Evolutionary conservation across 2,888 invertebrate genomes (phyloP), one percentile per base, ranked within the genome.

Genomic region (Chelonus formosanus): DNA sequence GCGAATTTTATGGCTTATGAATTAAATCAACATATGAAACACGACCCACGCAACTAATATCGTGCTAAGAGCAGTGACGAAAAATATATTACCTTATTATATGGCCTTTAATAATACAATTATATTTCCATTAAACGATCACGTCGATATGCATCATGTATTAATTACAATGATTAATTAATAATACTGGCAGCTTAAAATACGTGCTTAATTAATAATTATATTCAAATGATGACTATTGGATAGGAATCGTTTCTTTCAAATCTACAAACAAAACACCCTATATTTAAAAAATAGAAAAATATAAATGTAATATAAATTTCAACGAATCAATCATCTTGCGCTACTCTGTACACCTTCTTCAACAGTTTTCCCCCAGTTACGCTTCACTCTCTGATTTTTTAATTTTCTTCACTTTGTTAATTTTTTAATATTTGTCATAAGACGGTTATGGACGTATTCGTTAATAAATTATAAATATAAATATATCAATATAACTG

Each of bases 121-220:
- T 6, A 48, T 48, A 44, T 5, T 44, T 58, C 54, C 31, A 59
- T n/a, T 59, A 44, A 7, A 50, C 45, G 8, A 47, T 45, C 43
- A 78, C 76, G 75, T 76, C 77, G 80, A 80, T 80, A 80, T 80
- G 80, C 79, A 80, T 80, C 77, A 78, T 79, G 71, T 20, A 20
- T 20, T 20, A 75, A 75, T 80, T 80, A 80, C 73, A 80, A n/a
- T n/a, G n/a, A n/a, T n/a, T n/a, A n/a, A 75, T 79, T 80, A 80
- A 80, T 80, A 80, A 80, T 80, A 80, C 80, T 80, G 80, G 76
- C 78, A 79, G 72, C 73, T 75, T 71, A 72, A 74, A 74, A 69
- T 71, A 73, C 68, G 70, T 63, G 57, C 67, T 5, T 20, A 43
- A 66, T 60, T 36, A 44, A 56, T 35, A n/a, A 43, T 32, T 52